phyloP scores from a whole-genome alignment of 1,140 invertebrate species.

The Helicoverpa zea region DNA sequence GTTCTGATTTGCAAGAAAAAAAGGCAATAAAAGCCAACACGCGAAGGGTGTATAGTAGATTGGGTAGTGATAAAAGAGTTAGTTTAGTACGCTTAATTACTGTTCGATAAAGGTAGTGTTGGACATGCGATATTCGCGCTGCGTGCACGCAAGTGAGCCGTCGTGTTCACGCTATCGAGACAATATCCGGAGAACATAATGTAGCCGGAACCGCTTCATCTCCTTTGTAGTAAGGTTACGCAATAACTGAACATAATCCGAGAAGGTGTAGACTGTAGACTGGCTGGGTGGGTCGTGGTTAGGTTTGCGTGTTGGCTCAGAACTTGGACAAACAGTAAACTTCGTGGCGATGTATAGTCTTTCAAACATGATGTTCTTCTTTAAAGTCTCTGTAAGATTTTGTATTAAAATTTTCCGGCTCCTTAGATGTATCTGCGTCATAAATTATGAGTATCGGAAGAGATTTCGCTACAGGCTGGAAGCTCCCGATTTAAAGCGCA shows the following conservation, averaged over 20 bases:
- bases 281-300: neutral
- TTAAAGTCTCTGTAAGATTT: neutral
- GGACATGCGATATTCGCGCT: conserved; percentile 46
- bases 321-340: neutral
- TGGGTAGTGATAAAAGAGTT: conserved; percentile 29
- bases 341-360: neutral
- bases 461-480: too few relatives aligned
- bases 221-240: conserved; percentile 9
- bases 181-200: conserved; percentile 30
- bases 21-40: conserved; percentile 22
- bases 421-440: too few relatives aligned
- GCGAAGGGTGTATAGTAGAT: conserved; percentile 28
- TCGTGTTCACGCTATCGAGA: conserved; percentile 20
- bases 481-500: too few relatives aligned
- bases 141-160: conserved; percentile 40
- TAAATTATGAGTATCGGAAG: too few relatives aligned
- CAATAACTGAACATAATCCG: conserved; percentile 10
- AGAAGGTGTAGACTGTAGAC: conserved; percentile 11
- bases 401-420: too few relatives aligned
- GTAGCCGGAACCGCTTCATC: conserved; percentile 30
- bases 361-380: neutral
- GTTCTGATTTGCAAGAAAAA: neutral
- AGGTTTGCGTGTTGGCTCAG: neutral
- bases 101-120: conserved; percentile 5
- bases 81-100: conserved; percentile 25